phyloP scores from a whole-genome alignment of 2,797 vertebrate genomes.

The Notolepis coatsorum region DNA sequence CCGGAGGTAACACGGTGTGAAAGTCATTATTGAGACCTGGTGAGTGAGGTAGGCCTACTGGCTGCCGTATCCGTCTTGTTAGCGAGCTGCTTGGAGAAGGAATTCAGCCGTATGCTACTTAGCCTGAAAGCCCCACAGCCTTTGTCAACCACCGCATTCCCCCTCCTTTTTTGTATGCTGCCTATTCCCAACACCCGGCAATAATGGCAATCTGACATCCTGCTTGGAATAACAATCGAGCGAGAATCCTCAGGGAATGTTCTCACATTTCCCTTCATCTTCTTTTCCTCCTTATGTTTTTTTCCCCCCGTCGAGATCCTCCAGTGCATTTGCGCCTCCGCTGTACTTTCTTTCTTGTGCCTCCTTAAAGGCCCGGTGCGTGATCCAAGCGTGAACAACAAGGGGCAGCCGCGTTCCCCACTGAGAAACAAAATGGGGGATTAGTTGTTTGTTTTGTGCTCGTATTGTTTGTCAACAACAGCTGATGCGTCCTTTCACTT shows the following conservation, averaged over 20 bases:
- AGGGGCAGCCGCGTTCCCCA: conserved; percentile 9
- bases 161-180: conserved; percentile 42
- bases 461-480: too few species aligned
- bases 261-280: conserved; percentile 45
- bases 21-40: conserved; percentile 6
- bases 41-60: too few species aligned
- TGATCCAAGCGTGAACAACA: conserved; percentile 23
- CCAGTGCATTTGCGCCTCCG: conserved; percentile 22
- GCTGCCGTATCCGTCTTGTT: conserved; percentile 24
- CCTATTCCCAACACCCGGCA: conserved; percentile 39
- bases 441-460: too few species aligned
- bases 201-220: conserved; percentile 62
- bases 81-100: conserved; percentile 40
- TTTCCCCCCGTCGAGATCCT: conserved; percentile 30
- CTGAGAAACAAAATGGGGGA: background rate
- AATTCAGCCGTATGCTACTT: conserved; percentile 53
- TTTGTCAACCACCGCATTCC: conserved; percentile 43
- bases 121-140: conserved; percentile 48
- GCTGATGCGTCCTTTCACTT: too few species aligned
- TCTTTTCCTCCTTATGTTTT: conserved; percentile 42
- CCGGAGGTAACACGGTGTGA: background rate
- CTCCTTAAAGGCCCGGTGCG: conserved; percentile 21
- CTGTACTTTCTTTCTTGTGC: conserved; percentile 23
- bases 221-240: conserved; percentile 66
- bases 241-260: conserved; percentile 38